These are phyloP conservation scores for Caenorhabditis afra DNA, from an alignment of 2,888 invertebrate species.

Conservation along the genomic window DNA sequence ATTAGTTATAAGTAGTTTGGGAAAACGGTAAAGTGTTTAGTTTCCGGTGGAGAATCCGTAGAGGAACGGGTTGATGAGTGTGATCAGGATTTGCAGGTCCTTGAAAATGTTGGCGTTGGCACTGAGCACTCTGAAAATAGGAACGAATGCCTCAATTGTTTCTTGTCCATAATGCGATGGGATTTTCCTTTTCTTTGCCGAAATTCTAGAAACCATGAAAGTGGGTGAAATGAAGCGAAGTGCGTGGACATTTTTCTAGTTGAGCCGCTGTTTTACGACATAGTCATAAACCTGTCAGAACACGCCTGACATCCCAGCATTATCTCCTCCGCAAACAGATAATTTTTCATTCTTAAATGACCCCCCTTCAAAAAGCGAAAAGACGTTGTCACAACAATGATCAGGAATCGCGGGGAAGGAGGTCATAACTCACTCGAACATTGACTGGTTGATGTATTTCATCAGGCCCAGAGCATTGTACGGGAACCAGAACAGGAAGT, in stretches of 20 bases:
- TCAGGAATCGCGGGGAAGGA: not conserved
- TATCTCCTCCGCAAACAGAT: conserved; percentile 10
- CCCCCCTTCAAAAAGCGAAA: conserved; percentile 1
- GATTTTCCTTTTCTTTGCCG: not conserved
- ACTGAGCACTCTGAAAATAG: conserved; percentile 63
- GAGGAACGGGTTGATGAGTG: conserved; percentile 79
- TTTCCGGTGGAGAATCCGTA: conserved; percentile 73
- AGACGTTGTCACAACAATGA: too few relatives aligned
- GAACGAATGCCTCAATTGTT: not conserved
- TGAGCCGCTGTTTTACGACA: conserved; percentile 29
- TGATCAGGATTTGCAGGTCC: conserved; percentile 79
- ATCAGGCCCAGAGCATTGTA: conserved; percentile 77
- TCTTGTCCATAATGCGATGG: not conserved
- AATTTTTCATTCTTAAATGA: conserved; percentile 30
- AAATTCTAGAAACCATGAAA: too few relatives aligned
- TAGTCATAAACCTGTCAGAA: conserved; percentile 37
- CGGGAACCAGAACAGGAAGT: conserved; percentile 79
- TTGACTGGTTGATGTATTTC: conserved; percentile 70
- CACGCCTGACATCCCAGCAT: conserved; percentile 13
- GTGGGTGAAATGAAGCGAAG: too few relatives aligned
- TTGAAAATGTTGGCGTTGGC: conserved; percentile 77
- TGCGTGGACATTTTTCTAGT: too few relatives aligned
- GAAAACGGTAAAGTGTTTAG: too few relatives aligned
- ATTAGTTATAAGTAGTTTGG: too few relatives aligned
- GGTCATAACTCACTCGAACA: conserved; percentile 65